Evolutionary conservation across 2,113 vertebrate species (phyloP), one percentile per base, ranked within the genome.

Genomic region (Tetrax tetrax): DNA sequence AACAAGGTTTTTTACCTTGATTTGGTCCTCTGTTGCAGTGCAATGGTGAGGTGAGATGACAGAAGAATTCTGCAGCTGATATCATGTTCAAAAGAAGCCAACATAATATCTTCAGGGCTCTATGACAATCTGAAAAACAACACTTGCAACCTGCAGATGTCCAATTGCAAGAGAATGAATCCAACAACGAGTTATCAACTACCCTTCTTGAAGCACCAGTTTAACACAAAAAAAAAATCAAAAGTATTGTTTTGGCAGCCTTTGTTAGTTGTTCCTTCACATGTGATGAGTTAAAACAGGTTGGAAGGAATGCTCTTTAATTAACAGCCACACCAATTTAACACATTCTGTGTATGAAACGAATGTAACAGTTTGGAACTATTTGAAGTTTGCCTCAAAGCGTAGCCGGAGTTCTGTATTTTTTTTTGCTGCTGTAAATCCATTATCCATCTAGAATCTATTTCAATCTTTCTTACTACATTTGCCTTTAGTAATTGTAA

Each of bases 401-500:
- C 0, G 0, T 33, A 64, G 29, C 4, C 45, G 59, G 13, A 78
- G 14, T 83, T 92, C 54, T 88, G 7, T 2, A 19, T 16, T 57
- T 82, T 82, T 82, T 41, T 95, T 76, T 71, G 8, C 51, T 78
- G 12, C 17, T 43, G 3, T 54, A 83, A 80, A 83, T 83, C 27
- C 29, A 47, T 61, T 79, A 10, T 80, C 41, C 11, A 25, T 41
- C 15, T 47, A 77, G 31, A 65, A 69, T 48, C 35, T 78, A 8
- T 45, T 74, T 86, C 27, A 59, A 3, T 92, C n/a, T 83, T 93
- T 78, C 31, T 83, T 63, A 63, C 10, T 59, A 10, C 29, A 59
- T 66, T 90, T 92, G 12, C 5, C 7, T 70, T 89, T 47, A 71
- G n/a, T 83, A 87, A 91, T 43, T 91, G 35, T 56, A 81, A 41